phyloP scores from a whole-genome alignment of 2,797 vertebrate genomes.

The Poeciliopsis presidionis region DNA sequence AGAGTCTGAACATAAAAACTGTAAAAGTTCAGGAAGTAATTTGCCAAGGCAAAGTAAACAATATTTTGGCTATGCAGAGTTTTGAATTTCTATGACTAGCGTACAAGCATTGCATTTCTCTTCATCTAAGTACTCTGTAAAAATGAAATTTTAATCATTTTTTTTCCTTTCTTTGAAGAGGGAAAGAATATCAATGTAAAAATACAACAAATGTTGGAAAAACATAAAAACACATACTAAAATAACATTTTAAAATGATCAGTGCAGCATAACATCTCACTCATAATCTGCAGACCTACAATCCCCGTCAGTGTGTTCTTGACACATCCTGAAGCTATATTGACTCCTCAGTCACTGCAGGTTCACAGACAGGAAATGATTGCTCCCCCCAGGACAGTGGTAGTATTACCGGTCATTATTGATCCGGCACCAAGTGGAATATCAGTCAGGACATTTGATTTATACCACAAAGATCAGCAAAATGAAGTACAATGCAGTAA shows the following conservation, averaged over 20 bases:
- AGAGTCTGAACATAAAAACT: neutral
- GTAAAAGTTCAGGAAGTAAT: neutral
- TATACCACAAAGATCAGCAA: slow-evolving; percentile 42
- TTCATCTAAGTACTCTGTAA: neutral
- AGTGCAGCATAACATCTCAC: neutral
- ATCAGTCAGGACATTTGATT: slow-evolving; percentile 68
- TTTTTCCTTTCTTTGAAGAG: slow-evolving; percentile 1
- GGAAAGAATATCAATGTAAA: neutral
- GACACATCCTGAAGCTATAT: slow-evolving; percentile 55
- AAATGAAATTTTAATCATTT: slow-evolving; percentile 1
- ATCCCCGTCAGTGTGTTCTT: neutral
- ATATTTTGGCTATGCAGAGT: neutral
- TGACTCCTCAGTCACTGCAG: slow-evolving; percentile 58
- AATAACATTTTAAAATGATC: slow-evolving; percentile 3
- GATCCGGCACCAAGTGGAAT: slow-evolving; percentile 55
- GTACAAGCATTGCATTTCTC: slow-evolving; percentile 8
- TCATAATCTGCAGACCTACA: slow-evolving; percentile 7
- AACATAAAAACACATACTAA: neutral
- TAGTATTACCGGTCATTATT: slow-evolving; percentile 51
- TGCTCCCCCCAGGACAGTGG: slow-evolving; percentile 56
- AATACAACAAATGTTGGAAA: slow-evolving; percentile 8
- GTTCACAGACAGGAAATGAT: slow-evolving; percentile 66
- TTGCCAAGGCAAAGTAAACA: neutral
- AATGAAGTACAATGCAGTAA: slow-evolving; percentile 10
- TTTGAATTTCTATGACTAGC: neutral